Evolutionary conservation across 2,888 invertebrate species (phyloP), one percentile per base, ranked within the genome.

Genomic region (Stenichneumon culpator): DNA sequence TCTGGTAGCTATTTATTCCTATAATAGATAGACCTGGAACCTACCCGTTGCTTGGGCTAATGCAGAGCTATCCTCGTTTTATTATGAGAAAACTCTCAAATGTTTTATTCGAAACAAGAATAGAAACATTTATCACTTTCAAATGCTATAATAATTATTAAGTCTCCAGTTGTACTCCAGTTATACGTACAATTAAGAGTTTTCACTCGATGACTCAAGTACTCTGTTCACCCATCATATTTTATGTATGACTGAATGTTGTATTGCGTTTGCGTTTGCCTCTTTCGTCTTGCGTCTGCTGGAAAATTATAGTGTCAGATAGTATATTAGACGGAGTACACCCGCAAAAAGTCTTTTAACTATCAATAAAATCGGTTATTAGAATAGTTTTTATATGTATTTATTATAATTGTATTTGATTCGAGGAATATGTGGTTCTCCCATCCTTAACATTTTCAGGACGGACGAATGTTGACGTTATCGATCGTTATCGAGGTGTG

Each of bases 41-140:
- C 63, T 32, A 19, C 69, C 36, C 63, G 39, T 25, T 52, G 16
- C 36, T 63, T n/a, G 57, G 36, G 68, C 67, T 82, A 82, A 84
- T 82, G 82, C 84, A 75, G 25, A 22, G 36, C 60, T 32, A 79
- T 78, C 22, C 77, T 50, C 77, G 52, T 74, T 73, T 81, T 74
- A 79, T 79, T 57, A 50, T 70, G 70, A 79, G 78, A 82, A 82
- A 82, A 63, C 47, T 74, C 69, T 63, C 73, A 19, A 70, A 69
- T 79, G 79, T 81, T 81, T 65, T 68, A n/a, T n/a, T 63, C 63
- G 63, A 82, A 78, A 81, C 81, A 74, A 69, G 69, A 69, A 84
- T 78, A 44, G 44, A 72, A 84, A 82, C 84, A 84, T 82, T 69
- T 70, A 79, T 82, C 84, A 84, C 79, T 75, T 74, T 70, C 14